phyloP scores from a whole-genome alignment of 2,888 invertebrate species.

The Laothoe populi region DNA sequence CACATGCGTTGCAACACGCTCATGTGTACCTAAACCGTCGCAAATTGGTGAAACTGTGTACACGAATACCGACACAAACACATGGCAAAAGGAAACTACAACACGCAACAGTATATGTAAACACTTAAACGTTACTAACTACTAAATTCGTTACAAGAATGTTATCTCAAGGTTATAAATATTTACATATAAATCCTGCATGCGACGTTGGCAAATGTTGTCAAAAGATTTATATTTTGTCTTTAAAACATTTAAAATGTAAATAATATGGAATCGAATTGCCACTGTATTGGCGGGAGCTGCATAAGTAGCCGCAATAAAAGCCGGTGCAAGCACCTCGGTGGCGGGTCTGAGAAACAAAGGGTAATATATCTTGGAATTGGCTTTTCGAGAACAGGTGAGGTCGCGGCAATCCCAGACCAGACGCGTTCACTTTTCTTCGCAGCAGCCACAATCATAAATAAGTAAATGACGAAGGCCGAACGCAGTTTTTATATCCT shows the following conservation, averaged over 20 bases:
- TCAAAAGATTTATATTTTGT: constrained; percentile 24
- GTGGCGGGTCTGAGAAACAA: constrained; percentile 69
- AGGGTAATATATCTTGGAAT: constrained; percentile 74
- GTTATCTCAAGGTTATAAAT: constrained; percentile 7
- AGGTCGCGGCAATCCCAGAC: constrained; percentile 64
- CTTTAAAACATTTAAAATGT: constrained; percentile 36
- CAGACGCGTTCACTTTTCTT: constrained; percentile 68
- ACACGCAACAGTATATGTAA: neutral
- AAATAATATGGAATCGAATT: constrained; percentile 50
- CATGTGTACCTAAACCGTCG: constrained; percentile 57
- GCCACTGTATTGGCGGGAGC: constrained; percentile 56
- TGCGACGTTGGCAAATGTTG: constrained; percentile 20
- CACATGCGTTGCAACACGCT: constrained; percentile 62
- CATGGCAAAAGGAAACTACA: constrained; percentile 8
- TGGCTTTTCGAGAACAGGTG: constrained; percentile 74
- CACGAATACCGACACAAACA: neutral
- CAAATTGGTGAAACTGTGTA: constrained; percentile 72
- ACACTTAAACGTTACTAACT: neutral
- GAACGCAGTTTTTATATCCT: constrained; percentile 63
- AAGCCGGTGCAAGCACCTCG: constrained; percentile 55
- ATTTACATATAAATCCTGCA: neutral
- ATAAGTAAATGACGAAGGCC: constrained; percentile 70
- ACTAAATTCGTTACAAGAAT: constrained; percentile 7
- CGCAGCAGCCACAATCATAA: constrained; percentile 59
- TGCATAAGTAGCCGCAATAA: constrained; percentile 65